Conservation (phyloP, 2,888 invertebrate genomes). For the Tenthredo scrophulariae region DNA sequence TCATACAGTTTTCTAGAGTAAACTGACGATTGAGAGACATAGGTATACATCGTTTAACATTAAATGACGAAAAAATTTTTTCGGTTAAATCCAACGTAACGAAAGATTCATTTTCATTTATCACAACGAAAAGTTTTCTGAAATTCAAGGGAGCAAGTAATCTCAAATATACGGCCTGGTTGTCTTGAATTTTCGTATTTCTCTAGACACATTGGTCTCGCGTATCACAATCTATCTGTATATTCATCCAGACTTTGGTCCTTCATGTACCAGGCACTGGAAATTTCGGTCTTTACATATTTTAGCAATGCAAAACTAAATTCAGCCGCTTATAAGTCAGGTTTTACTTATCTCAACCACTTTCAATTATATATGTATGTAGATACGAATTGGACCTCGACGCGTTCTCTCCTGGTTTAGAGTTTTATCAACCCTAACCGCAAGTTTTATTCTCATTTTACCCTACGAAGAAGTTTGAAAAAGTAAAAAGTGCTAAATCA, state of each 20-base stretch:
- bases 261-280: neutral
- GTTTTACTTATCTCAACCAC: conserved; percentile 19
- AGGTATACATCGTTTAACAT: too few species aligned
- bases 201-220: neutral
- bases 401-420: neutral
- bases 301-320: conserved; percentile 41
- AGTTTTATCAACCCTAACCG: neutral
- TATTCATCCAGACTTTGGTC: neutral
- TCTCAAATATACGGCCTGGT: neutral
- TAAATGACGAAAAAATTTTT: too few species aligned
- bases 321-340: conserved; percentile 33
- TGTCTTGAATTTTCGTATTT: neutral
- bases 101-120: conserved; percentile 2
- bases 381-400: neutral
- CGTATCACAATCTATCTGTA: conserved; percentile 18
- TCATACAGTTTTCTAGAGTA: neutral
- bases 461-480: neutral
- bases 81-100: neutral
- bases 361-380: conserved; percentile 15
- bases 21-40: neutral
- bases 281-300: conserved; percentile 26
- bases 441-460: conserved; percentile 11
- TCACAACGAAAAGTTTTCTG: neutral
- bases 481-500: neutral
- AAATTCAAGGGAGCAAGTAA: neutral